phyloP scores from a whole-genome alignment of 2,113 vertebrate species.

The Pholis gunnellus region DNA sequence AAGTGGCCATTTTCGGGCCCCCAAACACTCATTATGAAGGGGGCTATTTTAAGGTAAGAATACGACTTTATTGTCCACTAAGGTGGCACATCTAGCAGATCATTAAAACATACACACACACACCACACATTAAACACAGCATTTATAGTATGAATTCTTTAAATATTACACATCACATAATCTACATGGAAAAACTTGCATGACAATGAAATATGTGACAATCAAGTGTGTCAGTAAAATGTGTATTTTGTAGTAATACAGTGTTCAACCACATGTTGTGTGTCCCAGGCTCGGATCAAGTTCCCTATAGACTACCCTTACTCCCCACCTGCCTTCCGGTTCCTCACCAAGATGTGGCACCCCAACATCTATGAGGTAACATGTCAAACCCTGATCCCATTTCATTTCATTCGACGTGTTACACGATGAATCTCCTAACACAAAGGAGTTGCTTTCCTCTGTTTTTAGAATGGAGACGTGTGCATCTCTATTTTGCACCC shows the following conservation, averaged over 20 bases:
- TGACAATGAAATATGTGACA: neutral
- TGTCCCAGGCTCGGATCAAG: constrained; percentile 91
- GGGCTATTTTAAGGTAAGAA: constrained; percentile 95
- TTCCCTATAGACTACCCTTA: constrained; percentile 98
- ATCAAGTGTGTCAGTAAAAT: neutral
- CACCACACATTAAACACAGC: neutral
- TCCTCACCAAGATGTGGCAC: constrained; percentile 99
- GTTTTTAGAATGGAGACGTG: constrained; percentile 92
- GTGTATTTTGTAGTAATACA: neutral
- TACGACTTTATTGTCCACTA: neutral
- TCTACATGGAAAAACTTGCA: neutral
- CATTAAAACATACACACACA: neutral
- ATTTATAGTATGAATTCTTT: neutral
- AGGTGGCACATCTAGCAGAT: neutral
- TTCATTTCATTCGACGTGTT: neutral
- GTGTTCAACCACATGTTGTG: constrained; percentile 11
- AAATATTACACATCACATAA: neutral
- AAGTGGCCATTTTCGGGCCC: constrained; percentile 97
- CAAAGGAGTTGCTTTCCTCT: constrained; percentile 10
- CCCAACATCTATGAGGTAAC: constrained; percentile 98
- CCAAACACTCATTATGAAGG: constrained; percentile 97
- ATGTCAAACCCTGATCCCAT: neutral
- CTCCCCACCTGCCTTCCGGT: constrained; percentile 96
- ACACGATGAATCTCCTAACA: neutral
- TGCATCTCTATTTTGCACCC: constrained; percentile 99